Evolutionary conservation across 2,797 vertebrate species (phyloP), one percentile per base, ranked within the genome.

Genomic region (Petrocephalus sullivani): DNA sequence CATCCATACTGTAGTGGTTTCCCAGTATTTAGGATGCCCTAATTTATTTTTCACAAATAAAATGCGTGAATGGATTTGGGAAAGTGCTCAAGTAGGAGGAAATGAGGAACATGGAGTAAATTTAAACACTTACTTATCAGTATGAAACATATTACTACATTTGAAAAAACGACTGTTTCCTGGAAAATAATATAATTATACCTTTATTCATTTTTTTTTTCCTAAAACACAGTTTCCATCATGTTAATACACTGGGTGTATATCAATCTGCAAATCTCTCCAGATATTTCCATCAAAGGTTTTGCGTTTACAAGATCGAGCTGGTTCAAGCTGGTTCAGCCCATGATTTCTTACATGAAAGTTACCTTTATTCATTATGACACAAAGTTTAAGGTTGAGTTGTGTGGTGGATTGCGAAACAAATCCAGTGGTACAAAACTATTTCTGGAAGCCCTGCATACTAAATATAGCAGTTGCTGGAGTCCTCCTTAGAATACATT

Each of bases 391-490:
- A 54, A 78, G 87, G 37, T 23, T 82, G 53, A 86, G 23, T 87
- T 88, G 87, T 86, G 37, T 51, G 37, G 57, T 88, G 84, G 60
- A 56, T 64, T 88, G 86, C 71, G 67, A 90, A 90, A 87, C 89
- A 87, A 88, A 87, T 88, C 85, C 46, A 78, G 28, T 57, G 84
- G 37, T 46, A 53, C 41, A 10, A 19, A 86, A 87, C 54, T 90
- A 90, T 90, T 90, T 88, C 87, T 87, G 89, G 87, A 58, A 84
- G 33, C 23, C 57, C 33, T 57, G n/a, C 21, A 46, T 87, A 78
- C 87, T 89, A 90, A 91, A 91, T 89, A 90, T 85, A 90, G 87
- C 85, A 85, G 5, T n/a, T 89, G 89, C 51, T 28, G 75, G 87
- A 82, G 8, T 88, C 49, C 67, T 21, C 6, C 16, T 37, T 9